A percentile compares a stretch with the other conserved stretches of the same genome.
These are phyloP conservation scores for Athalia circularis DNA, from an alignment of 2,888 invertebrate species.

Conservation along the genomic window DNA sequence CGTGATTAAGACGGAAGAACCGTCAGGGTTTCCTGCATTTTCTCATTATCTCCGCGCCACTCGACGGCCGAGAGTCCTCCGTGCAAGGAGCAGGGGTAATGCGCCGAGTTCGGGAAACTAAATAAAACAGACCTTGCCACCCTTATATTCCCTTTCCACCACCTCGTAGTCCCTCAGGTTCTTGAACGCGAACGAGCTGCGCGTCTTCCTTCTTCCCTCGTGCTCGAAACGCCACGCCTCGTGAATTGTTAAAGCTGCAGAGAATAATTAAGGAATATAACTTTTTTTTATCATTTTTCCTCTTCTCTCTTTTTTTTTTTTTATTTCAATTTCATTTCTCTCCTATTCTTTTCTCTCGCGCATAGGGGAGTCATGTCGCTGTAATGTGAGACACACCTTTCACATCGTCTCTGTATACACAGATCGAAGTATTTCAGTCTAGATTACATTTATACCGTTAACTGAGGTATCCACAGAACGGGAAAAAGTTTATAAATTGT, in stretches of 20 bases:
- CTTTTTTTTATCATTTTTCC: background rate
- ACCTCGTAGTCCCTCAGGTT: constrained; percentile 28
- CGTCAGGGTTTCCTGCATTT: constrained; percentile 61
- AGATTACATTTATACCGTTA: too few relatives aligned
- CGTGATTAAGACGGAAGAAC: constrained; percentile 58
- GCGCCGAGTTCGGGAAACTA: constrained; percentile 52
- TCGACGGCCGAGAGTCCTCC: constrained; percentile 39
- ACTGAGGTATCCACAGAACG: too few relatives aligned
- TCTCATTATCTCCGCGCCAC: constrained; percentile 61
- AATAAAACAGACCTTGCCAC: constrained; percentile 52
- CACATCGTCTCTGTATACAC: too few relatives aligned
- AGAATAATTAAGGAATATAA: constrained; percentile 23
- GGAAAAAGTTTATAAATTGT: constrained; percentile 2
- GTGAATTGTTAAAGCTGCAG: constrained; percentile 26
- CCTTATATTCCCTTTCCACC: constrained; percentile 12
- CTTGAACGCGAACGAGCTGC: background rate
- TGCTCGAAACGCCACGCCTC: constrained; percentile 30
- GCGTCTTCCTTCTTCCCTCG: constrained; percentile 11
- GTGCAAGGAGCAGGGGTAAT: constrained; percentile 37
- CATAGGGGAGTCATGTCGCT: too few relatives aligned
- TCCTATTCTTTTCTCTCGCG: too few relatives aligned
- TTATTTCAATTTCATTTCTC: too few relatives aligned
- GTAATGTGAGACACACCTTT: too few relatives aligned
- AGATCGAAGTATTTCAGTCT: too few relatives aligned
- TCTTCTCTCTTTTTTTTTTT: background rate